A percentile compares a stretch with the other conserved stretches of the same genome.
phyloP scores from a whole-genome alignment of 2,888 invertebrate species.

The Autographa gamma region DNA sequence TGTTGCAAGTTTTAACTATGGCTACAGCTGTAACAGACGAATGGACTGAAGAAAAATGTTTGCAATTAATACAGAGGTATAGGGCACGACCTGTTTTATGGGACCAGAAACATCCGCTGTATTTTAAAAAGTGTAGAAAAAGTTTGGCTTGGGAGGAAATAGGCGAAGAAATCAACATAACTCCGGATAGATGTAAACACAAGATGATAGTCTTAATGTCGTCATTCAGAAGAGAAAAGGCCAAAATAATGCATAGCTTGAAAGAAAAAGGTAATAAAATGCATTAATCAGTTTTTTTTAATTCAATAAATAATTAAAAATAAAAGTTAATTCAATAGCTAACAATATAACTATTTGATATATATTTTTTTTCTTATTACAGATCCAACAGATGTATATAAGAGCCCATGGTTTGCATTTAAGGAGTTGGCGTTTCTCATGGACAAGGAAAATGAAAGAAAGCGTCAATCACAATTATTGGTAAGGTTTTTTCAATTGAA shows the following conservation, averaged over 20 bases:
- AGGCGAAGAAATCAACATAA: slow-evolving; percentile 51
- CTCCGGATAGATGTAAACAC: slow-evolving; percentile 63
- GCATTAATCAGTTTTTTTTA: background rate
- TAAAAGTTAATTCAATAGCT: background rate
- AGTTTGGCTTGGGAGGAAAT: slow-evolving; percentile 65
- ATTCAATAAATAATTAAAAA: no score
- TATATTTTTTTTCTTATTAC: slow-evolving; percentile 31
- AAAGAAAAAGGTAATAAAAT: slow-evolving; percentile 45
- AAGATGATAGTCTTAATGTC: slow-evolving; percentile 70
- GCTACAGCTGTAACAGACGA: slow-evolving; percentile 49
- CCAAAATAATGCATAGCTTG: slow-evolving; percentile 60
- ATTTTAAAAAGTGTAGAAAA: slow-evolving; percentile 65
- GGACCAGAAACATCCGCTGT: slow-evolving; percentile 62
- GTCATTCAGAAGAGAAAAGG: slow-evolving; percentile 71
- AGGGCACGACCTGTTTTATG: slow-evolving; percentile 64
- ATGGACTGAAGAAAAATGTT: slow-evolving; percentile 67
- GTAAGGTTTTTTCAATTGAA: slow-evolving; percentile 3
- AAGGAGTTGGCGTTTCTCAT: slow-evolving; percentile 68
- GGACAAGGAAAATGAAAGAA: slow-evolving; percentile 64
- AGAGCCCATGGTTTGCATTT: slow-evolving; percentile 70
- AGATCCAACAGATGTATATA: slow-evolving; percentile 54
- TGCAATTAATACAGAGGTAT: slow-evolving; percentile 67
- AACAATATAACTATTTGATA: background rate
- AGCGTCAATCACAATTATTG: slow-evolving; percentile 42
- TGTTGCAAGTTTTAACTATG: slow-evolving; percentile 60